Conservation (phyloP, 2,888 invertebrate genomes). For the Ennomos quercinarius region DNA sequence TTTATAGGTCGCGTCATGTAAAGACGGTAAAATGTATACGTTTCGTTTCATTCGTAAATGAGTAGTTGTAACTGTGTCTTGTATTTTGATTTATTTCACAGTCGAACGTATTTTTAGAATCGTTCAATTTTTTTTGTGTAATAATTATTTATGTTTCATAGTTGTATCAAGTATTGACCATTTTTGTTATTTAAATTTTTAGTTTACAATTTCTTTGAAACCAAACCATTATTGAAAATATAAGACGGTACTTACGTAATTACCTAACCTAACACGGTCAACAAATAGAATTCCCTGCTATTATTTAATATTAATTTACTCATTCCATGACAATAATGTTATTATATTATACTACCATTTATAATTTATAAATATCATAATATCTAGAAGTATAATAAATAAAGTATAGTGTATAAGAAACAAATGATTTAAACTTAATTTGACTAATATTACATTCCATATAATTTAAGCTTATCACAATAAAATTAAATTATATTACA, state of each 20-base stretch:
- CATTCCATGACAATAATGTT: conserved; percentile 17
- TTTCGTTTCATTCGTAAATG: too few relatives aligned
- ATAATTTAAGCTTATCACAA: conserved; percentile 52
- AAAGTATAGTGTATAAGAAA: conserved; percentile 20
- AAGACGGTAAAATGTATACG: too few relatives aligned
- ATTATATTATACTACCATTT: background rate
- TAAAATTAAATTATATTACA: conserved; percentile 57
- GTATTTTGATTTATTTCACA: too few relatives aligned
- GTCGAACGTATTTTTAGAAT: too few relatives aligned
- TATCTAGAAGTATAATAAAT: conserved; percentile 17
- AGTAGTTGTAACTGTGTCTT: too few relatives aligned
- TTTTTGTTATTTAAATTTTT: too few relatives aligned
- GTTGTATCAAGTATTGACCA: too few relatives aligned
- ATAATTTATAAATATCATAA: background rate
- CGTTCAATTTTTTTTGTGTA: too few relatives aligned
- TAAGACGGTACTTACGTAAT: background rate
- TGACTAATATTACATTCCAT: conserved; percentile 47
- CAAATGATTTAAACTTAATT: conserved; percentile 12
- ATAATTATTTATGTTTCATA: too few relatives aligned
- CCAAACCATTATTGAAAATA: too few relatives aligned
- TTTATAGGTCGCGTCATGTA: too few relatives aligned
- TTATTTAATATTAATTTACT: conserved; percentile 18
- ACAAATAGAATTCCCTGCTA: conserved; percentile 23
- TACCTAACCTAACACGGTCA: conserved; percentile 20
- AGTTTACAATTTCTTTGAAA: too few relatives aligned